Evolutionary conservation across 2,888 invertebrate genomes (phyloP).

Genomic region (Agapetus fuscipes): DNA sequence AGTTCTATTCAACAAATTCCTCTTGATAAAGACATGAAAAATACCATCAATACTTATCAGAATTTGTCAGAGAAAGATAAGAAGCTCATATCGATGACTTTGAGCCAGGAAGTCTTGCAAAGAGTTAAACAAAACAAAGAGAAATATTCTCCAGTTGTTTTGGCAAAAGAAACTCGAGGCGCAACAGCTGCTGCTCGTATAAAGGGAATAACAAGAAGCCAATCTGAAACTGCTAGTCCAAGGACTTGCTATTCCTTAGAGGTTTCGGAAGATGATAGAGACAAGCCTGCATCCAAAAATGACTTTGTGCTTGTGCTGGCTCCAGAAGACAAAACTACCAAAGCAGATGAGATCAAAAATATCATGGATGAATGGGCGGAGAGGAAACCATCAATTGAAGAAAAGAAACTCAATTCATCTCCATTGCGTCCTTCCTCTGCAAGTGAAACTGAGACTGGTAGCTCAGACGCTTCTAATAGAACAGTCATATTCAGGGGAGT

Average conservation of each 20-base stretch:
- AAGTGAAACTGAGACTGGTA: slow-evolving; percentile 62
- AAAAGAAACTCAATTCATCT: slow-evolving; percentile 22
- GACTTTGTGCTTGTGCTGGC: slow-evolving; percentile 38
- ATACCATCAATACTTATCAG: slow-evolving; percentile 31
- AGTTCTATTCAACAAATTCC: slow-evolving; percentile 41
- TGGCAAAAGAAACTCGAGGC: slow-evolving; percentile 51
- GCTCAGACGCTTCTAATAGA: slow-evolving; percentile 61
- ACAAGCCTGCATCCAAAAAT: slow-evolving; percentile 23
- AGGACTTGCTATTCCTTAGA: slow-evolving; percentile 40
- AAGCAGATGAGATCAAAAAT: slow-evolving; percentile 29
- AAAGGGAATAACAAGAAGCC: slow-evolving; percentile 26
- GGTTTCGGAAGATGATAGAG: slow-evolving; percentile 30
- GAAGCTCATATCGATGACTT: slow-evolving; percentile 57
- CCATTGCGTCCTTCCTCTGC: slow-evolving; percentile 39
- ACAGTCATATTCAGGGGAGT: slow-evolving; percentile 55
- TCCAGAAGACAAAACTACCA: slow-evolving; percentile 27
- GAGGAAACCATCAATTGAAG: slow-evolving; percentile 30
- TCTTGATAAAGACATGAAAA: slow-evolving; percentile 39
- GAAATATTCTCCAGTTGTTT: slow-evolving; percentile 31
- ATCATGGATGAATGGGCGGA: slow-evolving; percentile 37
- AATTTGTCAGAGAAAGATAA: slow-evolving; percentile 59
- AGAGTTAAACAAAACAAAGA: slow-evolving; percentile 45
- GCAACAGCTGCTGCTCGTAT: slow-evolving; percentile 48
- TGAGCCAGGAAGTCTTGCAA: slow-evolving; percentile 64
- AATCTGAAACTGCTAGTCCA: slow-evolving; percentile 31